Conservation (phyloP, 2,113 vertebrate species). For the Vicugna pacos region DNA sequence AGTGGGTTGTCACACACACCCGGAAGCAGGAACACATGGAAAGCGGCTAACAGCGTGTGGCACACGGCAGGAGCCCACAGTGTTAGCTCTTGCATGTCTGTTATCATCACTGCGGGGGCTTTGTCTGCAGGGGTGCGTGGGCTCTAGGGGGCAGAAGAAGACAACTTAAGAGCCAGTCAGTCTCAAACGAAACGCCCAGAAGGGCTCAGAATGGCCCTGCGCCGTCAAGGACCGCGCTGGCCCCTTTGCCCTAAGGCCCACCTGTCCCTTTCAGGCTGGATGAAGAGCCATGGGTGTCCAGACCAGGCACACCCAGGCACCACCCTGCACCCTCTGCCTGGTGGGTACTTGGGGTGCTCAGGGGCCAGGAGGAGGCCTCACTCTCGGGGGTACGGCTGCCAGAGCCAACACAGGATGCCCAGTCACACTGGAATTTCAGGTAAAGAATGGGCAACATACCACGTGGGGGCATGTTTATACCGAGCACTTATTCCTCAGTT, state of each 20-base stretch:
- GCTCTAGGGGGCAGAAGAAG: not conserved
- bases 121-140: not conserved
- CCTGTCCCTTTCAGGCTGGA: not conserved
- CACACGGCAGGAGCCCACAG: fast-evolving
- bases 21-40: not conserved
- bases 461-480: not conserved
- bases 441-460: not conserved
- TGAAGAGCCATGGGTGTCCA: not conserved
- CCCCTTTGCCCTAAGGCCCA: not conserved
- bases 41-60: not conserved
- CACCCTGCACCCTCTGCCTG: not conserved
- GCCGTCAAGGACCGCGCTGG: not conserved
- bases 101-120: not conserved
- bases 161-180: not conserved
- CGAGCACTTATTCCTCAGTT: not conserved
- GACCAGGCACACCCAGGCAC: too few species aligned
- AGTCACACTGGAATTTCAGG: not conserved
- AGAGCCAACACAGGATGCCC: not conserved
- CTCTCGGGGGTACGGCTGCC: too few species aligned
- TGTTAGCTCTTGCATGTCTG: not conserved
- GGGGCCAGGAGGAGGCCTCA: not conserved
- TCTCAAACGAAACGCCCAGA: not conserved
- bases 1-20: not conserved
- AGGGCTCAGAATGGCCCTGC: not conserved
- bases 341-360: not conserved